Evolutionary conservation across 1,140 invertebrate species (phyloP).

Genomic region (Gonioctena quinquepunctata): DNA sequence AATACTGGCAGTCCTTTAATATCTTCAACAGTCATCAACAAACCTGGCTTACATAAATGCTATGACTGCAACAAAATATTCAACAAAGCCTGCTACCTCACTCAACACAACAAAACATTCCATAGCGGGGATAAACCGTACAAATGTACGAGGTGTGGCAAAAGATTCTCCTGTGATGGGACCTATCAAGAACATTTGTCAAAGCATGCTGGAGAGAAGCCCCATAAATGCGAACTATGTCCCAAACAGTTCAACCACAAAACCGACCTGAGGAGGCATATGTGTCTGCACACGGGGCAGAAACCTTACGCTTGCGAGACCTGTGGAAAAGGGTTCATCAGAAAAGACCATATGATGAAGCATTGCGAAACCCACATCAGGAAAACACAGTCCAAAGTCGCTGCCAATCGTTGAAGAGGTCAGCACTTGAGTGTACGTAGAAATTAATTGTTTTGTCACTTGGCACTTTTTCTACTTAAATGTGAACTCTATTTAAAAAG

Average conservation of each 20-base stretch:
- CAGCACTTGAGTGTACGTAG: background rate
- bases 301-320: constrained; percentile 81
- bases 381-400: constrained; percentile 36
- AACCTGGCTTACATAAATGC: constrained; percentile 67
- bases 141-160: constrained; percentile 83
- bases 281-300: constrained; percentile 81
- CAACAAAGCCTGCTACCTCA: constrained; percentile 84
- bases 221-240: constrained; percentile 85
- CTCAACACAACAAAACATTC: constrained; percentile 88
- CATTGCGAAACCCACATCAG: constrained; percentile 83
- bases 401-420: constrained; percentile 21
- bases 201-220: constrained; percentile 83
- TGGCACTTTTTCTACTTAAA: constrained; percentile 35
- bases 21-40: constrained; percentile 27
- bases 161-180: constrained; percentile 73
- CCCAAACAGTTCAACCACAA: constrained; percentile 91
- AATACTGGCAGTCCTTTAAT: constrained; percentile 38
- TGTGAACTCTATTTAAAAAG: constrained; percentile 27
- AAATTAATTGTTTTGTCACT: constrained; percentile 11
- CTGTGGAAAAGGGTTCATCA: constrained; percentile 88
- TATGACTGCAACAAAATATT: constrained; percentile 83
- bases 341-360: constrained; percentile 94
- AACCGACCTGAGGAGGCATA: constrained; percentile 86
- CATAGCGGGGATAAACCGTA: constrained; percentile 84
- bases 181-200: constrained; percentile 71